Conservation (phyloP, 2,113 vertebrate genomes). For the Tautogolabrus adspersus region DNA sequence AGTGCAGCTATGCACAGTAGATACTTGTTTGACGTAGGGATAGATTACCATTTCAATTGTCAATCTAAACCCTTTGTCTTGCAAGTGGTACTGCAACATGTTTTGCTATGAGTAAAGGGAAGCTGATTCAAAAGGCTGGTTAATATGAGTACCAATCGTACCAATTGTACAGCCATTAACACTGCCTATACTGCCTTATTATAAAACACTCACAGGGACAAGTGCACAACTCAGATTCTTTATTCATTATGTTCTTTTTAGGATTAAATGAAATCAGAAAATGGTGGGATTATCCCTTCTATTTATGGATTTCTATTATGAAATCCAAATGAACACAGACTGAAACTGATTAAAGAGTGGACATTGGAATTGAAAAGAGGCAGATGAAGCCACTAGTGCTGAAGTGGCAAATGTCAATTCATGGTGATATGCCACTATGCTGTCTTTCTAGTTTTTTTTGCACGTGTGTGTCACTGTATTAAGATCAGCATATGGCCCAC, state of each 20-base stretch:
- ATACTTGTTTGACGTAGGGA: no score
- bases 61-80: background rate
- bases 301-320: no score
- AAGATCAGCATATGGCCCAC: no score
- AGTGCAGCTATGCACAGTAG: no score
- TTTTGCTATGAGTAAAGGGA: slow-evolving; percentile 36
- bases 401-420: no score
- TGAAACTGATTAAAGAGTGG: no score
- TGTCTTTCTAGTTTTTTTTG: no score
- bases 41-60: background rate
- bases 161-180: slow-evolving; percentile 13
- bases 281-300: background rate
- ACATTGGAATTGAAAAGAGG: no score
- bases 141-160: background rate
- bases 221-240: background rate
- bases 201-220: background rate
- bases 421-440: no score
- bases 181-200: background rate
- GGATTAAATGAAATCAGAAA: background rate
- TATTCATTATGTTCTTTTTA: background rate
- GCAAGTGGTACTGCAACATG: background rate
- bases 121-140: background rate
- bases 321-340: no score
- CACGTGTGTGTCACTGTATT: no score
- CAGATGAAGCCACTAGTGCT: no score